A percentile compares a stretch with the other conserved stretches of the same genome.
Evolutionary conservation across 2,113 vertebrate genomes (phyloP).

Genomic region (Mustelus asterias): DNA sequence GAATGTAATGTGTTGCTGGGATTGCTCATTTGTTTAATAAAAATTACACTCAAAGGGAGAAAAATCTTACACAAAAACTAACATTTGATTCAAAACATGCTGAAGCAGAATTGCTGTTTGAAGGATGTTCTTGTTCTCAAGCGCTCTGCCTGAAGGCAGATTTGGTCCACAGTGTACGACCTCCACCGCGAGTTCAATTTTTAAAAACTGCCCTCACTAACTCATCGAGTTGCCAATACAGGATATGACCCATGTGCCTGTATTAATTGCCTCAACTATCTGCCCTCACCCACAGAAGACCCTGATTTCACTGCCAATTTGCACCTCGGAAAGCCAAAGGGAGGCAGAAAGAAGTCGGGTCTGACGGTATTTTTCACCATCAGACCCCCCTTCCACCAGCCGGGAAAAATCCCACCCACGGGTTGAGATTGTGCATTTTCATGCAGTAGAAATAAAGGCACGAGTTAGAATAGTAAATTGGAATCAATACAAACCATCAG

Average conservation of each 20-base stretch:
- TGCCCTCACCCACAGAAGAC: not conserved
- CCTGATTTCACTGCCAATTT: too few relatives aligned
- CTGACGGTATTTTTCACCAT: not conserved
- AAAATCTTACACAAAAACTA: not conserved
- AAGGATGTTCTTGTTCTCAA: too few relatives aligned
- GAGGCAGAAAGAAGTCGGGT: not conserved
- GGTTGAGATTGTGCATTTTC: not conserved
- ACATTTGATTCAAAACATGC: not conserved
- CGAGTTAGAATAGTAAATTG: not conserved
- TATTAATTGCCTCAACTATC: not conserved
- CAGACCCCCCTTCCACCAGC: not conserved
- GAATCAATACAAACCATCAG: not conserved
- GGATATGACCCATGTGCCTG: not conserved
- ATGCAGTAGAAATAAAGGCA: not conserved
- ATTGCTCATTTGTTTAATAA: not conserved
- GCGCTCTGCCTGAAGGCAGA: too few relatives aligned
- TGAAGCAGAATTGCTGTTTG: not conserved
- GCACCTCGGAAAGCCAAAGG: not conserved
- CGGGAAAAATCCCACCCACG: not conserved
- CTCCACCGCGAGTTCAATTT: too few relatives aligned
- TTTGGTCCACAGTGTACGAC: too few relatives aligned
- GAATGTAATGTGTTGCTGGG: not conserved
- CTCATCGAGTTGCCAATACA: not conserved
- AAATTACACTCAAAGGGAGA: not conserved
- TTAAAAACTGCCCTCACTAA: not conserved